Evolutionary conservation across 2,797 vertebrate species (phyloP), one percentile per base, ranked within the genome.

Genomic region (Lateolabrax maculatus): DNA sequence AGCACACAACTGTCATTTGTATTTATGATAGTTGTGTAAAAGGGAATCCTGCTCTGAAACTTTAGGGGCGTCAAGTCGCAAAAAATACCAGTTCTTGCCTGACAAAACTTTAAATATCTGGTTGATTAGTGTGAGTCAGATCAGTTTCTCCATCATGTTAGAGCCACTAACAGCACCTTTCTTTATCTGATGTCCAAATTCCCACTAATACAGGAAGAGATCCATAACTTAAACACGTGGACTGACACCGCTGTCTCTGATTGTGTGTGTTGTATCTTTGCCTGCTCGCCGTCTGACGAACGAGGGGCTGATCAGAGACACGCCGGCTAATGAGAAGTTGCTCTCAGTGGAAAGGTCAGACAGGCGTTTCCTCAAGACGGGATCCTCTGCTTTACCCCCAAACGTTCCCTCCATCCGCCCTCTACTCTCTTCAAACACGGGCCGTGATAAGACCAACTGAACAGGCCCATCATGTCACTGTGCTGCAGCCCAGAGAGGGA

Each of bases 381-480:
- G 95, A 96, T 94, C 78, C 65, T 95, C 95, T 93, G 94, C 96
- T 93, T 83, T 92, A 87, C 43, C 88, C 70, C 74, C 9, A 92
- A 89, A 12, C 56, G 2, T 37, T 25, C 68, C 60, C 75, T 81
- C 94, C 93, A 90, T 90, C 93, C 92, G 9, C 52, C 80, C 90
- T 75, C 69, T 53, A 29, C 63, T 63, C 90, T 88, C 94, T 92
- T 94, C 95, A 95, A 95, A 97, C 96, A 96, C 96, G 95, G 94
- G 94, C 95, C 95, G 96, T 96, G 96, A 97, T 97, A 95, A 96
- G 96, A 94, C 95, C 95, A 96, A 95, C 96, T 96, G 97, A 98
- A 95, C 96, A 95, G 95, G 93, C 96, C 96, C 96, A 96, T 97
- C 97, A 97, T 97, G 97, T 96, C 95, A 92, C 95, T 92, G 93